Evolutionary conservation across 35 echinoderm and acorn worm species (phyloP), one percentile per base, ranked within the genome.

Genomic region (Heliocidaris tuberculata): DNA sequence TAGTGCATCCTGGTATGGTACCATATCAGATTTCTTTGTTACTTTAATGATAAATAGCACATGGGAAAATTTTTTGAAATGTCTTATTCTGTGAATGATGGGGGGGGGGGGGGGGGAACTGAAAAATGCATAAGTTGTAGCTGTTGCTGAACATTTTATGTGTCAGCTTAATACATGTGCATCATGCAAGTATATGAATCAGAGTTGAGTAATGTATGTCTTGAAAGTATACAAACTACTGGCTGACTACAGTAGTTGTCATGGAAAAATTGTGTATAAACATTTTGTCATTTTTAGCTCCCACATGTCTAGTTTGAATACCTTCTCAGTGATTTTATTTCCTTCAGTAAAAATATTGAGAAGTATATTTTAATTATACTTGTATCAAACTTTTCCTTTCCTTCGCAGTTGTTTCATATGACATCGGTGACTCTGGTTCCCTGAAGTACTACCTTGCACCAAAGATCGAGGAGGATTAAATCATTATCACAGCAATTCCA

Each of bases 381-480:
- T 1, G 27, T 78, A 78, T 27, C 65, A 21, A 78, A 27, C 16
- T 94, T 94, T 86, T 86, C 85, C 93, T 95, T 90, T 96, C 47
- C 32, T 94, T 48, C 88, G 21, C 94, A 97, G 98, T 99, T 96
- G 98, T 99, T 5, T 96, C 96, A 94, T 99, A 99, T 94, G 95
- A 96, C 86, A 97, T 99, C 54, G 96, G 94, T 92, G 94, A 97
- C 90, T 29, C 88, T 2, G 97, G 98, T 27, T 88, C 96, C 92
- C 94, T 99, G 56, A 86, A 95, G 16, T 99, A 96, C 94, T 99
- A 97, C 95, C 95, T 99, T 56, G 98, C 98, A 24, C 98, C 98
- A 21, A 99, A 99, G 94, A 97, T 99, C 13, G 97, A 99, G 16
- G 98, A 99, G 32, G 96, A 96, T 31, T 85, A 94, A 93, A 86